Evolutionary conservation across 2,888 invertebrate species (phyloP).

Genomic region (Hyposoter didymator): DNA sequence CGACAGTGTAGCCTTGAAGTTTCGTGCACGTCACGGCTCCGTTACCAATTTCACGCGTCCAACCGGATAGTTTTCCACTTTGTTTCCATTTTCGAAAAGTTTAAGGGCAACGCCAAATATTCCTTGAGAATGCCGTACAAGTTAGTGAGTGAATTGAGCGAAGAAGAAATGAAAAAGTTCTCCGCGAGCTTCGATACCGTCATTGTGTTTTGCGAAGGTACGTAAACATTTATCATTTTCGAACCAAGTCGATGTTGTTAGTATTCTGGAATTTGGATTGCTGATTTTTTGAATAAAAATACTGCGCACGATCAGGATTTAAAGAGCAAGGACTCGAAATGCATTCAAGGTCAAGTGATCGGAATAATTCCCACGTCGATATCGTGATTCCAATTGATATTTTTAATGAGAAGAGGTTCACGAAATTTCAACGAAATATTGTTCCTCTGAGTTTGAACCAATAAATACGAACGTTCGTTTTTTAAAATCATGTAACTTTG

Average conservation of each 20-base stretch:
- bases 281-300: neutral
- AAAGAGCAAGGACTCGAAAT: conserved; percentile 4
- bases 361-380: neutral
- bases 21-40: conserved; percentile 25
- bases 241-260: neutral
- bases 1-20: conserved; percentile 32
- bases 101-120: neutral
- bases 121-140: conserved; percentile 41
- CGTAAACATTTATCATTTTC: conserved; percentile 63
- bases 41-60: conserved; percentile 13
- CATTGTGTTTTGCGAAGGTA: conserved; percentile 87
- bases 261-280: neutral
- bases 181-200: conserved; percentile 85
- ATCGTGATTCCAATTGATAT: neutral
- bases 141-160: conserved; percentile 54
- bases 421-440: neutral
- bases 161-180: conserved; percentile 78
- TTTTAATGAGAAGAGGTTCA: neutral
- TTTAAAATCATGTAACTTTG: neutral
- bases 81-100: neutral
- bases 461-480: neutral
- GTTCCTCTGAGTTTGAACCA: neutral
- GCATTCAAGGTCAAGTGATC: conserved; percentile 11
- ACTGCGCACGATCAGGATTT: neutral
- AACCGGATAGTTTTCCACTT: neutral